Evolutionary conservation across 2,797 vertebrate genomes (phyloP), one percentile per base, ranked within the genome.

Genomic region (Cuniculus paca): DNA sequence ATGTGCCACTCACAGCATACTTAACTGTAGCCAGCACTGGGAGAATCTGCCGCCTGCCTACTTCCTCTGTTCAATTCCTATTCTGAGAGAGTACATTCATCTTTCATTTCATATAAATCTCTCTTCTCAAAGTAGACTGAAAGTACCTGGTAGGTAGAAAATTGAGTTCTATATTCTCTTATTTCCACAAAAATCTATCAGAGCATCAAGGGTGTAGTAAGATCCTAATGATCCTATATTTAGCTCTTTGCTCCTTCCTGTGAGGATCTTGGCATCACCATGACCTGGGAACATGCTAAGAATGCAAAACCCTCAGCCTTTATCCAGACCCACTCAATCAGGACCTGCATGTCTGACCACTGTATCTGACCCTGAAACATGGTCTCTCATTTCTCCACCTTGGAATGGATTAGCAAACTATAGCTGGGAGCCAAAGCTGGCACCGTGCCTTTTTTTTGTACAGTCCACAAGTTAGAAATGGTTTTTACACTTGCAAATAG

Each of bases 261-360:
- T 5, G 19, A 96, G 28, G 58, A 20, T 22, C 5, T n/a, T 10
- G 42, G 86, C 8, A 19, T 36, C 56, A 14, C 31, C 50, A 1
- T 36, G 1, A 72, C 26, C 77, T 20, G 3, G n/a, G 0, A 68
- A 7, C 24, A 34, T 2, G 7, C 50, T 17, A 48, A 24, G 60
- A 82, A 78, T 9, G 2, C 19, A 79, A 20, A 22, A 9, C 3
- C 3, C 28, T 36, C 58, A 10, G 68, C 48, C 74, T 63, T 34
- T 13, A 1, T 31, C 42, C 9, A 26, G 56, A 70, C 22, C 26
- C 8, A 3, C 16, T 0, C 2, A 2, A 2, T 56, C 14, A 20
- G 24, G 48, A 45, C 9, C 54, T 2, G 7, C 0, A 2, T 0
- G 4, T 28, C 61, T 2, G 10, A 9, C 7, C 0, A 2, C 39